Evolutionary conservation across 2,888 invertebrate species (phyloP).

Genomic region (Syrista parreyssii): DNA sequence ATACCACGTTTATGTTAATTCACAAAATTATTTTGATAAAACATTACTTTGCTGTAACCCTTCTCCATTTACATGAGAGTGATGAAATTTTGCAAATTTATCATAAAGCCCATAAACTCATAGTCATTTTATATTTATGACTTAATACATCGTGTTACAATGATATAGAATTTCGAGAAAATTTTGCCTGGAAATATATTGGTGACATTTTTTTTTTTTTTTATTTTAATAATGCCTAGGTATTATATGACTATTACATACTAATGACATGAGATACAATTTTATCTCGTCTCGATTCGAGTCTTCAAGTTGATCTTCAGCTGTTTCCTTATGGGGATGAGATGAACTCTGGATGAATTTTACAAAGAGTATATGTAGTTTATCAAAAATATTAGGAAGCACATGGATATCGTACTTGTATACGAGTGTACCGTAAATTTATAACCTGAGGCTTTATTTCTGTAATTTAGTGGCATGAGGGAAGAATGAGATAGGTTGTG

Average conservation of each 20-base stretch:
- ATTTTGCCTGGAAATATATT: too few species aligned
- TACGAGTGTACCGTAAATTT: not conserved
- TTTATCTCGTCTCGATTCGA: too few species aligned
- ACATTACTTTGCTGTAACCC: not conserved
- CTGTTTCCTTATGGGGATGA: too few species aligned
- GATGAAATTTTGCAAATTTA: not conserved
- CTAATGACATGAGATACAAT: too few species aligned
- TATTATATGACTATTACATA: too few species aligned
- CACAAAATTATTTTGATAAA: not conserved
- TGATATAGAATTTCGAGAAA: too few species aligned
- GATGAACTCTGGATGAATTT: too few species aligned
- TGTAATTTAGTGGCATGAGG: not conserved
- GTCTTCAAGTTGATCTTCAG: too few species aligned
- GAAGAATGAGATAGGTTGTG: not conserved
- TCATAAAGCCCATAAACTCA: not conserved
- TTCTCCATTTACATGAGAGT: not conserved
- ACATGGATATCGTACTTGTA: not conserved
- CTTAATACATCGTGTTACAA: too few species aligned
- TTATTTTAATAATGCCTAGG: too few species aligned
- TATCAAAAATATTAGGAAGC: not conserved
- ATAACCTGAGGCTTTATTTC: not conserved
- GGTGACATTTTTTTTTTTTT: too few species aligned
- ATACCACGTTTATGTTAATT: not conserved
- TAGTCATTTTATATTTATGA: not conserved
- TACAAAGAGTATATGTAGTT: too few species aligned